Evolutionary conservation across 1,140 invertebrate species (phyloP).

Genomic region (Drosophila asahinai): DNA sequence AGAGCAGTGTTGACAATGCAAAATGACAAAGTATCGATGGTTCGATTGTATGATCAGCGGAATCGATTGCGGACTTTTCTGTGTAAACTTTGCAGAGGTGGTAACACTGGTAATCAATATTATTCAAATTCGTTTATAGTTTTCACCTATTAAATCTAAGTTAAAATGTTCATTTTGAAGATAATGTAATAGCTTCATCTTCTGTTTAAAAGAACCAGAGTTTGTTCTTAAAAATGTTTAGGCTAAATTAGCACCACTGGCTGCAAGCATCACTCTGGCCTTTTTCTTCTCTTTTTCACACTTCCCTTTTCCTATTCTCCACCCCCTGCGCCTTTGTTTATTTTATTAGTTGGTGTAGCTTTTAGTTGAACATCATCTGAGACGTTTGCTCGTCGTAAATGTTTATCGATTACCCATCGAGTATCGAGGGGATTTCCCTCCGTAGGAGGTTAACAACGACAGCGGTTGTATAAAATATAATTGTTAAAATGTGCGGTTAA

Average conservation of each 20-base stretch:
- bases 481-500: slow-evolving; percentile 30
- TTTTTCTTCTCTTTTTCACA: not conserved
- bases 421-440: slow-evolving; percentile 27
- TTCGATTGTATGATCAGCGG: slow-evolving; percentile 1
- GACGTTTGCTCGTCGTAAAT: slow-evolving; percentile 49
- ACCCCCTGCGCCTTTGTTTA: slow-evolving; percentile 52
- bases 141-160: too few relatives aligned
- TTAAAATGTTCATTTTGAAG: too few relatives aligned
- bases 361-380: slow-evolving; percentile 57
- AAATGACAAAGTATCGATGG: not conserved
- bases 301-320: not conserved
- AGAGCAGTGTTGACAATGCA: slow-evolving; percentile 9
- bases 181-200: too few relatives aligned
- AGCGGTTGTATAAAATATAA: slow-evolving; percentile 27
- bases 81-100: not conserved
- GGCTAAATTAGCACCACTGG: not conserved
- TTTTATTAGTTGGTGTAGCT: slow-evolving; percentile 69
- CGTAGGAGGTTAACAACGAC: slow-evolving; percentile 2
- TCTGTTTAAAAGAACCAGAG: too few relatives aligned
- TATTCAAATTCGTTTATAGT: not conserved
- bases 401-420: slow-evolving; percentile 59
- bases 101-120: too few relatives aligned
- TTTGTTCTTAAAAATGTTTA: not conserved
- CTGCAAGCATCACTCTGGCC: not conserved
- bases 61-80: not conserved